These are phyloP conservation scores for Cylindroiulus punctatus DNA, from an alignment of 2,888 invertebrate genomes.

Conservation along the genomic window DNA sequence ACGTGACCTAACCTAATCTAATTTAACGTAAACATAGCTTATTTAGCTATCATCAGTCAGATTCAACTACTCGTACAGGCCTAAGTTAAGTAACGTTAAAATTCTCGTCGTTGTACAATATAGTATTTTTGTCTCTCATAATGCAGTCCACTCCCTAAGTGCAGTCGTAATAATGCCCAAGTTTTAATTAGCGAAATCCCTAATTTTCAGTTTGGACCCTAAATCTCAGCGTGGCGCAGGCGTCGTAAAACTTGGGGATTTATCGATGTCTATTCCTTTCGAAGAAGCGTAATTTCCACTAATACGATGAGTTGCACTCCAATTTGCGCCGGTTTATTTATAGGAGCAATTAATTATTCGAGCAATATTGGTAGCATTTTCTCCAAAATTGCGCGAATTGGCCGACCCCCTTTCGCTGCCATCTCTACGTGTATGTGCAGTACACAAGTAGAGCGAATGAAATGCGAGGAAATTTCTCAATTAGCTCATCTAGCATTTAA, in stretches of 20 bases:
- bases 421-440: background rate
- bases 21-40: no score
- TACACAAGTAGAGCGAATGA: background rate
- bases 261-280: background rate
- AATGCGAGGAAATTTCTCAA: slow-evolving; percentile 28
- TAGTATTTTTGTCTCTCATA: background rate
- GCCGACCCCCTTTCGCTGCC: background rate
- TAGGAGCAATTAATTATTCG: slow-evolving; percentile 48
- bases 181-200: background rate
- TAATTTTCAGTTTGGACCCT: background rate
- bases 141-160: background rate
- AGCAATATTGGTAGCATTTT: slow-evolving; percentile 47
- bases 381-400: background rate
- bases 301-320: slow-evolving; percentile 50
- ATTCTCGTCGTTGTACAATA: no score
- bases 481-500: slow-evolving; percentile 5
- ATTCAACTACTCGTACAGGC: no score
- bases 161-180: background rate
- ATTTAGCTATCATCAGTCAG: no score
- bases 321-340: slow-evolving; percentile 50
- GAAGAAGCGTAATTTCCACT: slow-evolving; percentile 24
- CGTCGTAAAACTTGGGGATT: background rate
- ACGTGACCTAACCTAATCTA: no score
- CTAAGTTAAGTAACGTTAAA: no score
- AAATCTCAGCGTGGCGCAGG: slow-evolving; percentile 5